Base-by-base conservation (phyloP, 1,140 invertebrate genomes). In the Ostrea denselamellosa region DNA sequence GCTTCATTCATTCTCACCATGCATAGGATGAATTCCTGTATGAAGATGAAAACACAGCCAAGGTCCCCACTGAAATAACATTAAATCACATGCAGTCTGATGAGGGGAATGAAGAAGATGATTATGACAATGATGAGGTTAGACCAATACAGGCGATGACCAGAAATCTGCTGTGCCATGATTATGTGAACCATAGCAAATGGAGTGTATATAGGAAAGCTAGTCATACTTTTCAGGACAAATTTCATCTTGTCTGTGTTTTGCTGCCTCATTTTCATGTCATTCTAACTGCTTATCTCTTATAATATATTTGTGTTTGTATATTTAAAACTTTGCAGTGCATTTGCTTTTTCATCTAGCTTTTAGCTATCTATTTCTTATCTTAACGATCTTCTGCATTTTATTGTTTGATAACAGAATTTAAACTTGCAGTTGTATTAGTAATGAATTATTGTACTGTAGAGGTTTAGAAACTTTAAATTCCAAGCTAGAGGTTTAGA, bases 1-100 rank as follows among this genome's bases (percentile, higher is more conserved):
- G 68, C 68, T 77, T 77, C 68, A 28, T 77, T 77, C 68, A 77
- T 77, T 77, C 68, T 77, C 68, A 77, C 25, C 68, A 77, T 34
- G 68, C 68, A 77, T 58, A 88, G 83, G 87, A 88, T 51, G 83
- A 88, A 77, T 4, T 34, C 68, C 68, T 77, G 28, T 77, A 28
- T n/a, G 25, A 17, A 58, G 87, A 82, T n/a, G 87, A 85, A 58
- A 85, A 85, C 44, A 77, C 71, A 52, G 56, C 87, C n/a, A 88
- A 88, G 58, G 83, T 85, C 62, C 87, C 83, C 17, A 88, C 84
- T 65, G 87, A 83, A 17, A 51, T 88, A 8, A 68, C 81, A 62
- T 77, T 88, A 82, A 88, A 65, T 82, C 83, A 71, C 71, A 53
- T 58, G 71, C 87, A 84, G 53, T 88, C 87, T 28, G 87, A 85